A percentile compares a stretch with the other conserved stretches of the same genome.
phyloP scores from a whole-genome alignment of 2,113 vertebrate genomes.

The Tachysurus fulvidraco region DNA sequence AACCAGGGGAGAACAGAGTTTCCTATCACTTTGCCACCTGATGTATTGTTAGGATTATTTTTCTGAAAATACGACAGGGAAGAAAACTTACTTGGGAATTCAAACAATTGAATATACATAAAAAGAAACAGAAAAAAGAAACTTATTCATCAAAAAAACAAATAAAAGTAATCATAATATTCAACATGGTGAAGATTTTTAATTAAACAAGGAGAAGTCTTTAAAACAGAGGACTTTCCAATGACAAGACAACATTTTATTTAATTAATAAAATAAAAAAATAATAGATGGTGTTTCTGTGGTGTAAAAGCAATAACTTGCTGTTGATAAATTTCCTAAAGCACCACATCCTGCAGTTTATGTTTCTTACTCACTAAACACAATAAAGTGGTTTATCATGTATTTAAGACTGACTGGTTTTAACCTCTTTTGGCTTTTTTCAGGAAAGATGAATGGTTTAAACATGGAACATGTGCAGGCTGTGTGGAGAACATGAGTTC shows the following conservation, averaged over 20 bases:
- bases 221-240: not conserved
- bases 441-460: conserved; percentile 71
- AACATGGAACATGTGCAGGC: conserved; percentile 69
- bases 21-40: not conserved
- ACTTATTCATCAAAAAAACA: not conserved
- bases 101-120: not conserved
- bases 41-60: not conserved
- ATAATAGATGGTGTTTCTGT: not conserved
- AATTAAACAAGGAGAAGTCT: too few relatives aligned
- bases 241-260: not conserved
- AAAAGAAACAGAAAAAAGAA: not conserved
- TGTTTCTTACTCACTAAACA: too few relatives aligned
- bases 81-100: too few relatives aligned
- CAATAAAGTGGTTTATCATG: not conserved
- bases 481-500: conserved; percentile 72
- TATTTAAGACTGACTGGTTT: not conserved
- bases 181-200: too few relatives aligned
- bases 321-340: not conserved
- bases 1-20: too few relatives aligned
- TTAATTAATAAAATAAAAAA: not conserved
- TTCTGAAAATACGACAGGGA: not conserved
- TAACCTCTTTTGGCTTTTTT: not conserved
- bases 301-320: not conserved
- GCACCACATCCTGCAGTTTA: not conserved
- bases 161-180: not conserved